phyloP scores from a whole-genome alignment of 1,140 invertebrate genomes.

The Wasmannia auropunctata region DNA sequence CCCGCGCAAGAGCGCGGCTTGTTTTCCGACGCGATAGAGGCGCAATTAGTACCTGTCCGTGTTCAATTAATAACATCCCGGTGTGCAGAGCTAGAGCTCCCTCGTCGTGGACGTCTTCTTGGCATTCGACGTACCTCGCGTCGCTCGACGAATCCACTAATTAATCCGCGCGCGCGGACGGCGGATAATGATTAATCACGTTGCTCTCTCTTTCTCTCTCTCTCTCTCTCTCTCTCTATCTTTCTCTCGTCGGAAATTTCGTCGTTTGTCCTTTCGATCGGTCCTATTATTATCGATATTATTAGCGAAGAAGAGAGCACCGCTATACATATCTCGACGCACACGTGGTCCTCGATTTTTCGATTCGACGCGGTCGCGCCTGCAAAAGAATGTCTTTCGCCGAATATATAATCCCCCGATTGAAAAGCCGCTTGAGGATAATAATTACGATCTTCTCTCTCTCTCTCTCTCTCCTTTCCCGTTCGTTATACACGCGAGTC shows the following conservation, averaged over 20 bases:
- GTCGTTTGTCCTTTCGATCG: constrained; percentile 49
- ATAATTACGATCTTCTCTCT: constrained; percentile 62
- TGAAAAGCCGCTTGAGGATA: constrained; percentile 5
- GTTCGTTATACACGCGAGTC: constrained; percentile 22
- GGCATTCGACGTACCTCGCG: constrained; percentile 63
- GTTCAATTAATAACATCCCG: constrained; percentile 71
- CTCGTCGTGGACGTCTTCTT: constrained; percentile 52
- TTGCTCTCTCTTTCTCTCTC: no score
- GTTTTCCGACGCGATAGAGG: constrained; percentile 63
- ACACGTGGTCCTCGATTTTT: neutral
- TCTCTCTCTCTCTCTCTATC: no score
- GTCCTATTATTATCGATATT: constrained; percentile 48
- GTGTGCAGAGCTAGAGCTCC: neutral
- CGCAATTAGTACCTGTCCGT: constrained; percentile 70
- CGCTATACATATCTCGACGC: neutral
- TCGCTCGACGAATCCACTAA: constrained; percentile 67
- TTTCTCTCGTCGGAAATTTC: constrained; percentile 40
- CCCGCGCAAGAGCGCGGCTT: constrained; percentile 28
- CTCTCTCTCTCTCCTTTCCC: constrained; percentile 36
- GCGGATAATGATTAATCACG: constrained; percentile 67
- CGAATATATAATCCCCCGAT: constrained; percentile 58
- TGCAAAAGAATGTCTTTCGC: constrained; percentile 31
- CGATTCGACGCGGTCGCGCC: constrained; percentile 11
- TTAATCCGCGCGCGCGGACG: constrained; percentile 63
- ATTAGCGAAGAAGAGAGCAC: neutral